phyloP scores from a whole-genome alignment of 2,797 vertebrate genomes.

The Meriones psammophilus region DNA sequence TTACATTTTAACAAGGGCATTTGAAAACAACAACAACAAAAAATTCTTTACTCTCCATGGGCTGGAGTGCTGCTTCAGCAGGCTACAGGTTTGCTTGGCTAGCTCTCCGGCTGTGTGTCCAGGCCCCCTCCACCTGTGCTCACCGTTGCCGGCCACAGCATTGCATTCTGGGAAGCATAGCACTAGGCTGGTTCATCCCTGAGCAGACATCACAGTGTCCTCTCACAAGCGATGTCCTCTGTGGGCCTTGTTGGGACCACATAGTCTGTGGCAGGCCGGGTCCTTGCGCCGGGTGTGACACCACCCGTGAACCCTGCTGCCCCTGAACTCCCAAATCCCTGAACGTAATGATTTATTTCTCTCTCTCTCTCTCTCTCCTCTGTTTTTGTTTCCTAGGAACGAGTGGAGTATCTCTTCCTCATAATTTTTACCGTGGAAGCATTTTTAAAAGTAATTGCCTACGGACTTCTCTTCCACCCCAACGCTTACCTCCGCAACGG shows the following conservation, averaged over 20 bases:
- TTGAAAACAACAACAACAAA: background rate
- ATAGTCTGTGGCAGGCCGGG: no score
- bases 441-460: slow-evolving; percentile 99
- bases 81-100: background rate
- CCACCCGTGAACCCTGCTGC: background rate
- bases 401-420: slow-evolving; percentile 99
- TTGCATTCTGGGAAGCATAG: background rate
- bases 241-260: background rate
- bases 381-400: slow-evolving; percentile 92
- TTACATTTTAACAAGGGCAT: slow-evolving; percentile 10
- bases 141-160: background rate
- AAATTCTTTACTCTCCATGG: background rate
- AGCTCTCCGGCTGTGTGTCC: background rate
- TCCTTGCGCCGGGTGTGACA: background rate
- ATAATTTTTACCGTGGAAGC: slow-evolving; percentile 99
- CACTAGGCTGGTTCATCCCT: background rate
- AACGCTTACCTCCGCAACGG: slow-evolving; percentile 99
- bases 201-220: background rate
- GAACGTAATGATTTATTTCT: slow-evolving; percentile 46
- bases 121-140: background rate
- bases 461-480: slow-evolving; percentile 99
- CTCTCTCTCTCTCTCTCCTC: slow-evolving; percentile 85
- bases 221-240: background rate
- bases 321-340: background rate
- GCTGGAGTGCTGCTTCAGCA: background rate